phyloP scores from a whole-genome alignment of 2,888 invertebrate genomes.

The Alsophila aescularia region DNA sequence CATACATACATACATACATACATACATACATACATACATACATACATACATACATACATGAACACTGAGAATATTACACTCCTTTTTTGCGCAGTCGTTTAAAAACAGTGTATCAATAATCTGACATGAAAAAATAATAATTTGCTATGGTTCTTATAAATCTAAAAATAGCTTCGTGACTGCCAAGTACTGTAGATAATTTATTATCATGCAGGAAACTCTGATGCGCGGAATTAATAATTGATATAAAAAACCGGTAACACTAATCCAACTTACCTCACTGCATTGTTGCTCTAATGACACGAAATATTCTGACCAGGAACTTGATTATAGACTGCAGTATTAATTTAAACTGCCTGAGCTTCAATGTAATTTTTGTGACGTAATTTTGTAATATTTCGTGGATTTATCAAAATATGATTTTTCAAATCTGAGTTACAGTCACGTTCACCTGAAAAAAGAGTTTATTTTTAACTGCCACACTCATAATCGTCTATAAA shows the following conservation, averaged over 20 bases:
- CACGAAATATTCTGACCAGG: not conserved
- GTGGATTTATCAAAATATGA: too few relatives aligned
- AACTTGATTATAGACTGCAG: not conserved
- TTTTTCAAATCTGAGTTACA: too few relatives aligned
- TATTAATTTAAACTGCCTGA: not conserved
- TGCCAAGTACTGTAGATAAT: not conserved
- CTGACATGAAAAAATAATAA: not conserved
- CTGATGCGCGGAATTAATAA: slow-evolving; percentile 2
- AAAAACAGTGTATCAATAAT: not conserved
- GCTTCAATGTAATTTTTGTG: not conserved
- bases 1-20: too few relatives aligned
- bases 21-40: too few relatives aligned
- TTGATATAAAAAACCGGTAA: slow-evolving; percentile 6
- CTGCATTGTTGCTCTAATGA: not conserved
- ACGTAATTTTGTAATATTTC: not conserved
- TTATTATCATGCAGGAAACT: slow-evolving; percentile 18
- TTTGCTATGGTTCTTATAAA: not conserved
- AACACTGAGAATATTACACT: too few relatives aligned
- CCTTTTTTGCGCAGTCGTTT: too few relatives aligned
- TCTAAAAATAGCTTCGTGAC: not conserved
- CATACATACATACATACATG: too few relatives aligned
- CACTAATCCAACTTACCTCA: not conserved
- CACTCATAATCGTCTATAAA: too few relatives aligned
- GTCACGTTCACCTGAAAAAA: too few relatives aligned
- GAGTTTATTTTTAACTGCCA: too few relatives aligned